Percentiles rank a stretch among this genome's conserved stretches.
Evolutionary conservation across 2,888 invertebrate species (phyloP).

Genomic region (Sarcophaga variegata): DNA sequence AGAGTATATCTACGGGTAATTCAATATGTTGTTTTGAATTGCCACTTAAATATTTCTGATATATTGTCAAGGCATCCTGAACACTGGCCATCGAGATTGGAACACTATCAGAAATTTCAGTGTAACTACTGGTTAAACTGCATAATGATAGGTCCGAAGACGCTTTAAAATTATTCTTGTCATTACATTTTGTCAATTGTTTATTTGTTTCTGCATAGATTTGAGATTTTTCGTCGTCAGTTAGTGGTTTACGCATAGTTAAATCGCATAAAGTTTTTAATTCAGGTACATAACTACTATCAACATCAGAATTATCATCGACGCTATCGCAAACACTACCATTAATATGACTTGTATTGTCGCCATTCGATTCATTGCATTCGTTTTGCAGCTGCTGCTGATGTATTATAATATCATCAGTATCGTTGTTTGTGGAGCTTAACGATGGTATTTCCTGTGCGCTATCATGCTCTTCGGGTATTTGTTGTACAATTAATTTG

Average conservation of each 20-base stretch:
- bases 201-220: conserved; percentile 80
- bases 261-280: conserved; percentile 79
- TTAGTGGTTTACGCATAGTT: conserved; percentile 80
- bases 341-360: conserved; percentile 23
- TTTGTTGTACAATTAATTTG: conserved; percentile 54
- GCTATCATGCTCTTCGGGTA: conserved; percentile 51
- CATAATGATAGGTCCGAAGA: conserved; percentile 68
- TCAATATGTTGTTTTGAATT: conserved; percentile 77
- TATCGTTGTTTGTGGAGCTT: conserved; percentile 24
- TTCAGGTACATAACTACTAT: conserved; percentile 79
- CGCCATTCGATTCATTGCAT: neutral
- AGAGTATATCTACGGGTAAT: conserved; percentile 78
- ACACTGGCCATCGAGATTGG: conserved; percentile 74
- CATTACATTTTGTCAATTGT: conserved; percentile 71
- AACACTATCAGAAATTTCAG: conserved; percentile 50
- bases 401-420: conserved; percentile 60
- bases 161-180: conserved; percentile 59
- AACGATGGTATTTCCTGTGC: conserved; percentile 1
- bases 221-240: conserved; percentile 81
- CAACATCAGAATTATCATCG: conserved; percentile 56
- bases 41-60: conserved; percentile 80
- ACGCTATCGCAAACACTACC: neutral
- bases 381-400: conserved; percentile 30
- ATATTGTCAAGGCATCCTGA: conserved; percentile 81
- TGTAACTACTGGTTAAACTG: conserved; percentile 62